These are phyloP conservation scores for Ostrea denselamellosa DNA, from an alignment of 1,140 invertebrate genomes.

Conservation along the genomic window DNA sequence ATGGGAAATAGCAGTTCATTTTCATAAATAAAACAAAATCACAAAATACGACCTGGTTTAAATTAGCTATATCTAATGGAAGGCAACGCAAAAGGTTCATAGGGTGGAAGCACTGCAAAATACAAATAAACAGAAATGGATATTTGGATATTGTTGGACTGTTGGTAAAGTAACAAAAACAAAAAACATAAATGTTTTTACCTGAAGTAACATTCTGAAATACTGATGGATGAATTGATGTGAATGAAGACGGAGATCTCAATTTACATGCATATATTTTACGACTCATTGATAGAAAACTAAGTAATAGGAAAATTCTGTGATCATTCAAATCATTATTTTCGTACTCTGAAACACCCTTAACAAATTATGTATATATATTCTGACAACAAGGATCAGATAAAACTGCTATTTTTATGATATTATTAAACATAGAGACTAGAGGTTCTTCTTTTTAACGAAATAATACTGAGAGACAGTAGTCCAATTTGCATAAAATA, in stretches of 20 bases:
- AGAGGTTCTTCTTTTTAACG: not conserved
- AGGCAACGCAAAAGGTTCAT: not conserved
- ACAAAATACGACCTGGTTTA: slow-evolving; percentile 12
- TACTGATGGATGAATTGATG: not conserved
- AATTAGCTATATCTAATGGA: slow-evolving; percentile 1
- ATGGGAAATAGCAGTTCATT: not conserved
- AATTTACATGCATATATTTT: not conserved
- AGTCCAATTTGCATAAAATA: not conserved
- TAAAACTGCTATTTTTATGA: not conserved
- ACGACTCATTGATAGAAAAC: not conserved
- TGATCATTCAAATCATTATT: not conserved
- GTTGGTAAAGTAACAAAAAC: not conserved
- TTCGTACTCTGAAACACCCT: not conserved
- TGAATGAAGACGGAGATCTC: not conserved
- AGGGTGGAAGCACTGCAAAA: slow-evolving; percentile 26
- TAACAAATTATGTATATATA: not conserved
- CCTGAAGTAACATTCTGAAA: slow-evolving; percentile 6
- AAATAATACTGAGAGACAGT: not conserved
- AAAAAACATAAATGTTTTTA: not conserved
- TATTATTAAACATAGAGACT: not conserved
- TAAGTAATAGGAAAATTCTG: not conserved
- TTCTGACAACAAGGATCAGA: not conserved
- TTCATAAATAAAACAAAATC: not conserved
- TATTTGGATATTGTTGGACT: not conserved
- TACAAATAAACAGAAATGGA: slow-evolving; percentile 1